Conservation (phyloP, 1,140 invertebrate species). For the Ylistrum balloti region DNA sequence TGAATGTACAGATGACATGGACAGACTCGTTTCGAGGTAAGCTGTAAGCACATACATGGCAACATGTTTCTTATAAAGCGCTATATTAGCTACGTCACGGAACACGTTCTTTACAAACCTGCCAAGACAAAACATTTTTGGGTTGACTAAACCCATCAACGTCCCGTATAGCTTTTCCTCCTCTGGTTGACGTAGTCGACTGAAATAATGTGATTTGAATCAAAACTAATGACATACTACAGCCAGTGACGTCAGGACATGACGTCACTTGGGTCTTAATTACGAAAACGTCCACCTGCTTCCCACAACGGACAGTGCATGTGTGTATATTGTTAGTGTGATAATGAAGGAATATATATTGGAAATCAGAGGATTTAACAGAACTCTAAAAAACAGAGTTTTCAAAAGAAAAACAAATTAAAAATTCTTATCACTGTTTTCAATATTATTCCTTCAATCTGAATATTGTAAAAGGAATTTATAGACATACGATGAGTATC, state of each 20-base stretch:
- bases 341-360: background rate
- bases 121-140: conserved; percentile 74
- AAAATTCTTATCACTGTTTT: background rate
- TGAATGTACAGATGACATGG: background rate
- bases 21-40: too few relatives aligned
- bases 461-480: background rate
- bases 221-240: background rate
- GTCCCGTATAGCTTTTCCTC: conserved; percentile 19
- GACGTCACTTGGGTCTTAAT: background rate
- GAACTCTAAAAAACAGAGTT: background rate
- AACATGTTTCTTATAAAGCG: background rate
- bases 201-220: conserved; percentile 29
- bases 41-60: background rate
- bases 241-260: background rate
- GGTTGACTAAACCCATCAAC: conserved; percentile 62
- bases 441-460: background rate
- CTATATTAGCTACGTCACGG: background rate
- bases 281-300: conserved; percentile 32
- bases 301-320: background rate
- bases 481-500: background rate
- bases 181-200: conserved; percentile 40
- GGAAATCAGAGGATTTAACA: background rate
- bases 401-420: background rate
- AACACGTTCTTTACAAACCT: conserved; percentile 67
- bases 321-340: background rate